These are phyloP conservation scores for Brachypteracias leptosomus DNA, from an alignment of 2,113 vertebrate species.

Conservation along the genomic window DNA sequence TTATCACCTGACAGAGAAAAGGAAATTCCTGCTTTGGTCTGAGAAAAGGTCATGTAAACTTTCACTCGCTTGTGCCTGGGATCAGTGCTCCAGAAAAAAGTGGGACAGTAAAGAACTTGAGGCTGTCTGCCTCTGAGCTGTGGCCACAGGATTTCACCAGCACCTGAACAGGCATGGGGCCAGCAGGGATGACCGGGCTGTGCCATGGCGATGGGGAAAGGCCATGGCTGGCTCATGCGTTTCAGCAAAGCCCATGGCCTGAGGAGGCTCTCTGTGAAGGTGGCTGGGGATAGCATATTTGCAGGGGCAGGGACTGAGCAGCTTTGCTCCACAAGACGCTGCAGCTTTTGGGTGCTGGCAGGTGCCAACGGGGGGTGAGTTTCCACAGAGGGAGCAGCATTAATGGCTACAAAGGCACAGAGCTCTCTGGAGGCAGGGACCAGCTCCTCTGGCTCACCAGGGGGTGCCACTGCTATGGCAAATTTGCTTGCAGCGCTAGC, in stretches of 20 bases:
- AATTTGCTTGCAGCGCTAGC: not conserved
- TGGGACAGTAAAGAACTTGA: not conserved
- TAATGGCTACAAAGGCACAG: not conserved
- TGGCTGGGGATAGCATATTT: not conserved
- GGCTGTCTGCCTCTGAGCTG: not conserved
- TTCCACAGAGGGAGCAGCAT: not conserved
- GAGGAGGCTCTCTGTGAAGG: not conserved
- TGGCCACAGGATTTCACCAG: accelerated
- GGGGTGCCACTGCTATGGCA: constrained; percentile 38
- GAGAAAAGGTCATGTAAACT: not conserved
- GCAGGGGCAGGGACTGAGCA: not conserved
- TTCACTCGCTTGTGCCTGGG: not conserved
- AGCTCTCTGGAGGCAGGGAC: not conserved
- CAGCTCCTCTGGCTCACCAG: constrained; percentile 8
- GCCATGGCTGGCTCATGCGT: not conserved
- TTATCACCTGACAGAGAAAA: not conserved
- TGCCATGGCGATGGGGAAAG: accelerated
- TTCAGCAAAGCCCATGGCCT: not conserved
- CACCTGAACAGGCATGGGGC: accelerated
- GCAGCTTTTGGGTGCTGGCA: not conserved
- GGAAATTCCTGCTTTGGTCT: not conserved
- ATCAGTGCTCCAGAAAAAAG: not conserved
- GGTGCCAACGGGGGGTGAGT: not conserved
- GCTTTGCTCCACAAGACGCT: not conserved
- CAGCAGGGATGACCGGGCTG: accelerated